Evolutionary conservation across 2,888 invertebrate genomes (phyloP).

Genomic region (Melipona beecheii): DNA sequence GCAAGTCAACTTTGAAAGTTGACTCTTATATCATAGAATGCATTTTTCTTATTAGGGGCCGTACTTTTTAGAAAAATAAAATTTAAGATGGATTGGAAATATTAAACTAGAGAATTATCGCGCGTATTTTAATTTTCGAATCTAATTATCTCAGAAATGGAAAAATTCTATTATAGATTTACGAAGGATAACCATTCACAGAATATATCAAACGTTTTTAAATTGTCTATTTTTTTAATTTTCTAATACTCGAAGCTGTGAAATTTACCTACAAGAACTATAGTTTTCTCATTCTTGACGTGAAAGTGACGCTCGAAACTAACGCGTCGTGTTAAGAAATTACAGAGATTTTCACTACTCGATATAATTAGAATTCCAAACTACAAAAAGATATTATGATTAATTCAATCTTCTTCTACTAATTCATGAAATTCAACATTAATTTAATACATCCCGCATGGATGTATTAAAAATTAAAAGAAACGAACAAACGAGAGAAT

Average conservation of each 20-base stretch:
- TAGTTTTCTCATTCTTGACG: not conserved
- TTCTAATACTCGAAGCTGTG: not conserved
- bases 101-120: no score
- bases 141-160: not conserved
- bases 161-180: not conserved
- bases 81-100: no score
- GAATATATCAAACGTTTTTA: not conserved
- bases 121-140: not conserved
- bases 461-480: not conserved
- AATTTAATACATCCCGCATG: not conserved
- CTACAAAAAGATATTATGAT: not conserved
- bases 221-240: not conserved
- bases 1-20: not conserved
- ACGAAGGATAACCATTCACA: not conserved
- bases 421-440: not conserved
- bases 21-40: no score
- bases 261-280: not conserved
- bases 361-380: not conserved
- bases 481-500: not conserved
- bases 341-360: not conserved
- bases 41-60: not conserved
- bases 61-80: not conserved
- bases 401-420: not conserved
- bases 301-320: not conserved
- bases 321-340: not conserved